Percentiles rank a stretch among this genome's conserved stretches.
These are phyloP conservation scores for Polyommatus icarus DNA, from an alignment of 2,888 invertebrate species.

Conservation along the genomic window DNA sequence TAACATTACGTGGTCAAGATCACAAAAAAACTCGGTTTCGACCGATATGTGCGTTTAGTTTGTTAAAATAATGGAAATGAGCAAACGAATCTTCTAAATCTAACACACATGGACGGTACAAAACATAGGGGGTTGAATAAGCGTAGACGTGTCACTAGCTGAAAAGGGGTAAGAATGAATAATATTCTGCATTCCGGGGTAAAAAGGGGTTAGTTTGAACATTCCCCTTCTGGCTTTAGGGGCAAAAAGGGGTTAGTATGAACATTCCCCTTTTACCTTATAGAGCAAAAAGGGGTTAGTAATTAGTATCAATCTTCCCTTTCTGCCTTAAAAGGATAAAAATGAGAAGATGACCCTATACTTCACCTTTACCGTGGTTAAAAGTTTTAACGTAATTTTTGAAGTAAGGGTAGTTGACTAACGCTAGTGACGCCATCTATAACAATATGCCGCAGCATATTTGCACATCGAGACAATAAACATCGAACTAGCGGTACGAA, in stretches of 20 bases:
- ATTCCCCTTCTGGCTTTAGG: not conserved
- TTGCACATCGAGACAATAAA: conserved; percentile 42
- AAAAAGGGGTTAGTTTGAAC: not conserved
- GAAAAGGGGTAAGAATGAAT: not conserved
- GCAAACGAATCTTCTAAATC: conserved; percentile 41
- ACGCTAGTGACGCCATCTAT: conserved; percentile 26
- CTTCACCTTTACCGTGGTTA: not conserved
- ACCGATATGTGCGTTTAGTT: conserved; percentile 49
- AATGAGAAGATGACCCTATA: not conserved
- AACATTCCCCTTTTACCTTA: not conserved
- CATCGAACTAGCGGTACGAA: conserved; percentile 72
- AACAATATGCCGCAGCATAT: conserved; percentile 30
- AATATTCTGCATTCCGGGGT: not conserved
- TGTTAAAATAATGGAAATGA: conserved; percentile 37
- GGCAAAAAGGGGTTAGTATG: not conserved
- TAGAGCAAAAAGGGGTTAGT: too few relatives aligned
- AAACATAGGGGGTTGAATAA: conserved; percentile 48
- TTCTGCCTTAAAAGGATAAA: too few relatives aligned
- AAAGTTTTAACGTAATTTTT: not conserved
- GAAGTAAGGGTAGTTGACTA: not conserved
- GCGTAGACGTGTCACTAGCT: conserved; percentile 21
- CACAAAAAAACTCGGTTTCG: conserved; percentile 57
- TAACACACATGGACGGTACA: conserved; percentile 76
- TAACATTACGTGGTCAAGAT: conserved; percentile 65
- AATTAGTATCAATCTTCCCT: too few relatives aligned